Evolutionary conservation across 2,888 invertebrate genomes (phyloP), one percentile per base, ranked within the genome.

Genomic region (Phalera bucephala): DNA sequence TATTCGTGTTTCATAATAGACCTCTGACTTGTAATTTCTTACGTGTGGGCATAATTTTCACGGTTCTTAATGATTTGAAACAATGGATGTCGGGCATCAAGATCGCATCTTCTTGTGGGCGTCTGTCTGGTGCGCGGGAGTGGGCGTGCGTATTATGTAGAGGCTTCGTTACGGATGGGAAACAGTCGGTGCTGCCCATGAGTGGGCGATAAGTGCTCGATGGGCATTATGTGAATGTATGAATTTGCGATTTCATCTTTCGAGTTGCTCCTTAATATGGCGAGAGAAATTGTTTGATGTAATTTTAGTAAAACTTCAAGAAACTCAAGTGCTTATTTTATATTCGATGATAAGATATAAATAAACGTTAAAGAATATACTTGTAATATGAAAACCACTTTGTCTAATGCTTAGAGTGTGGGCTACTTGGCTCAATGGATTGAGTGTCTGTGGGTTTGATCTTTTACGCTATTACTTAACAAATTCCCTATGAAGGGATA

Each of bases 141-240:
- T 49, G 54, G 62, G 49, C 31, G 54, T 29, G 14, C 27, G 35
- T 41, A 48, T 51, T 40, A 43, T 39, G 41, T 30, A 42, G 35
- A 45, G 40, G 45, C 36, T 50, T 57, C 49, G 50, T 58, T 54
- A 45, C 40, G 26, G 40, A 61, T 62, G 52, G 60, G 61, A 64
- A 59, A 51, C 54, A 45, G 54, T 57, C 49, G 45, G 59, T 41
- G 42, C 66, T 36, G 37, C 72, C 68, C 67, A 73, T 67, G 31
- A 14, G 27, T 22, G 21, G 19, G 40, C 40, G 45, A 50, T 52
- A 42, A 52, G 43, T 42, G 50, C 45, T 53, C 47, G 45, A 46
- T 48, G 40, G 47, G 46, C 59, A 51, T 56, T 57, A 59, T 60
- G 45, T 56, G 55, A 57, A 60, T 57, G 58, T 60, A 45, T 56